phyloP scores from a whole-genome alignment of 2,888 invertebrate species.

The Charanyca ferruginea region DNA sequence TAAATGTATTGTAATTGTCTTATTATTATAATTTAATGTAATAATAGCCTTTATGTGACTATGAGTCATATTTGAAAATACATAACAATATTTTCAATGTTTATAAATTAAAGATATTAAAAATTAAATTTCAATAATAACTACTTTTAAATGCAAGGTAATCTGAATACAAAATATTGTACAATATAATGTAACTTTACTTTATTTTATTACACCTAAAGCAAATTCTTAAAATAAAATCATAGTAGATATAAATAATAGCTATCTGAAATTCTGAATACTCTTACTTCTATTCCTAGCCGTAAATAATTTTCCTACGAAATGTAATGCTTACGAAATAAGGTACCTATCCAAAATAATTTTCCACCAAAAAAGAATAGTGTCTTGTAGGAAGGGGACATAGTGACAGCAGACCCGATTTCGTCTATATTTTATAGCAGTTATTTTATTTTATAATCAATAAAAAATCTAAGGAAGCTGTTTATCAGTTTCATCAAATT shows the following conservation, averaged over 20 bases:
- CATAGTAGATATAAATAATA: constrained; percentile 27
- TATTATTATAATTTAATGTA: constrained; percentile 23
- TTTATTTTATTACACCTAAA: constrained; percentile 9
- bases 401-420: constrained; percentile 38
- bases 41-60: constrained; percentile 52
- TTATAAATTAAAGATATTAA: neutral
- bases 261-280: constrained; percentile 30
- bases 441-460: neutral
- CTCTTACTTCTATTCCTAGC: constrained; percentile 48
- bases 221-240: constrained; percentile 1
- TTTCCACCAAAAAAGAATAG: constrained; percentile 46
- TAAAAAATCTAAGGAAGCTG: too few relatives aligned
- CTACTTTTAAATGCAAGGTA: neutral
- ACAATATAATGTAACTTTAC: constrained; percentile 2
- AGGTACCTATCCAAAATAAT: constrained; percentile 56
- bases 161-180: neutral
- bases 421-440: neutral
- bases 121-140: neutral
- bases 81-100: neutral
- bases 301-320: constrained; percentile 52
- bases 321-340: constrained; percentile 64
- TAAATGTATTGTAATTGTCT: constrained; percentile 51
- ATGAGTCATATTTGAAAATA: constrained; percentile 46
- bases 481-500: too few relatives aligned
- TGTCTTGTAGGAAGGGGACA: constrained; percentile 17